phyloP scores from a whole-genome alignment of 2,113 vertebrate species.

The Engraulis encrasicolus region DNA sequence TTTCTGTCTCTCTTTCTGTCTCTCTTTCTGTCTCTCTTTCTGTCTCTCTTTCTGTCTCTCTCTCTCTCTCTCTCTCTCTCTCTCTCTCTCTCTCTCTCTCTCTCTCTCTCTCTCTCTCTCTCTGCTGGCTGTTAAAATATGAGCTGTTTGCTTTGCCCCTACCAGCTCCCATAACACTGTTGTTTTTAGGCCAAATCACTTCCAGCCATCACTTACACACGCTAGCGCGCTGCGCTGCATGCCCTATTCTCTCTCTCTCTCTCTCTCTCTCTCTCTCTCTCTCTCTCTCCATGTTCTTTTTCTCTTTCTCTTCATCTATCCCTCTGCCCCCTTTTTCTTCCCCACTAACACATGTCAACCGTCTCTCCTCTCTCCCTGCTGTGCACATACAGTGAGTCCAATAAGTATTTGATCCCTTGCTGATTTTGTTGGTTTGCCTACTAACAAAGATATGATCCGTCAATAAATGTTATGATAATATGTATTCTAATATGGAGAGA shows the following conservation, averaged over 20 bases:
- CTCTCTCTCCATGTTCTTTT: not conserved
- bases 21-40: no score
- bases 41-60: no score
- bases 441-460: no score
- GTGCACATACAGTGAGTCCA: no score
- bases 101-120: slow-evolving; percentile 22
- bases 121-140: slow-evolving; percentile 80
- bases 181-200: slow-evolving; percentile 96
- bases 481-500: no score
- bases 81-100: not conserved
- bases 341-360: no score
- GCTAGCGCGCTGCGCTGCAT: slow-evolving; percentile 63
- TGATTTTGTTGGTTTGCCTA: no score
- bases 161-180: slow-evolving; percentile 90
- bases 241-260: slow-evolving; percentile 34
- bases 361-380: no score
- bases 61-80: not conserved
- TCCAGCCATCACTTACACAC: slow-evolving; percentile 78
- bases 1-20: not conserved
- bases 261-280: slow-evolving; percentile 63
- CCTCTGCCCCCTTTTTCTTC: slow-evolving; percentile 54
- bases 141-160: slow-evolving; percentile 94
- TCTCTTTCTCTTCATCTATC: not conserved
- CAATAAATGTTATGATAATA: no score
- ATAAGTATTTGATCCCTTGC: no score